Evolutionary conservation across 1,140 invertebrate species (phyloP).

Genomic region (Drosophila orosa): DNA sequence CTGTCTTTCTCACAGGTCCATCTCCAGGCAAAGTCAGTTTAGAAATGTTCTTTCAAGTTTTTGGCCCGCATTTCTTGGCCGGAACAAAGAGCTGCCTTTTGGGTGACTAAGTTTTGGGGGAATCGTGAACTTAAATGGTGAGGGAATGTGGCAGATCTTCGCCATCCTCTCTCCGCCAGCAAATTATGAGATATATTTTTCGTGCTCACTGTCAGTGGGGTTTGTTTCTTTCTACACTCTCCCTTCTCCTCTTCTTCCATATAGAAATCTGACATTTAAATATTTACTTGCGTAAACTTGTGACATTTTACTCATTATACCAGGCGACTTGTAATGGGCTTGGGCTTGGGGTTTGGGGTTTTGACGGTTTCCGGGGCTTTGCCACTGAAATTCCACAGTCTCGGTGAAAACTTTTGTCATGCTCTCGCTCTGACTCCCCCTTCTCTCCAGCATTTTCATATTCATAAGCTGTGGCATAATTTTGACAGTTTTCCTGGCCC

Average conservation of each 20-base stretch:
- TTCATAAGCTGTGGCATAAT: constrained; percentile 80
- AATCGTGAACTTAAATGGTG: not conserved
- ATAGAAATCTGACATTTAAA: constrained; percentile 83
- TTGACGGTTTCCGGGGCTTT: constrained; percentile 12
- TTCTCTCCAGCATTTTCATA: constrained; percentile 53
- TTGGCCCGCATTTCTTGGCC: constrained; percentile 62
- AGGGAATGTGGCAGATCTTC: constrained; percentile 41
- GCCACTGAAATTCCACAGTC: constrained; percentile 14
- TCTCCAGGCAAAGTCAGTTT: constrained; percentile 44
- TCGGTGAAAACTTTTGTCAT: constrained; percentile 60
- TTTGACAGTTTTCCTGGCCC: constrained; percentile 72
- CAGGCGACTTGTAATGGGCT: constrained; percentile 31
- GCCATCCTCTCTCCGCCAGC: constrained; percentile 11
- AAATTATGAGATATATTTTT: constrained; percentile 79
- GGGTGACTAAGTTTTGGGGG: not conserved
- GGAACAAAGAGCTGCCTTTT: not conserved
- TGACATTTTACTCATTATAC: constrained; percentile 82
- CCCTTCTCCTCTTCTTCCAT: constrained; percentile 13
- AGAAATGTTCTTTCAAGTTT: constrained; percentile 64
- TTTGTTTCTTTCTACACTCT: constrained; percentile 4
- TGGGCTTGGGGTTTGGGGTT: constrained; percentile 8
- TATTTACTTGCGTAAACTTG: constrained; percentile 83
- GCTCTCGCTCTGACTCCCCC: not conserved
- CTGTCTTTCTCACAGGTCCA: constrained; percentile 12
- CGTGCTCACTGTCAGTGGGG: constrained; percentile 32